These are phyloP conservation scores for Clarias batrachus DNA, from an alignment of 2,113 vertebrate genomes.

Conservation along the genomic window DNA sequence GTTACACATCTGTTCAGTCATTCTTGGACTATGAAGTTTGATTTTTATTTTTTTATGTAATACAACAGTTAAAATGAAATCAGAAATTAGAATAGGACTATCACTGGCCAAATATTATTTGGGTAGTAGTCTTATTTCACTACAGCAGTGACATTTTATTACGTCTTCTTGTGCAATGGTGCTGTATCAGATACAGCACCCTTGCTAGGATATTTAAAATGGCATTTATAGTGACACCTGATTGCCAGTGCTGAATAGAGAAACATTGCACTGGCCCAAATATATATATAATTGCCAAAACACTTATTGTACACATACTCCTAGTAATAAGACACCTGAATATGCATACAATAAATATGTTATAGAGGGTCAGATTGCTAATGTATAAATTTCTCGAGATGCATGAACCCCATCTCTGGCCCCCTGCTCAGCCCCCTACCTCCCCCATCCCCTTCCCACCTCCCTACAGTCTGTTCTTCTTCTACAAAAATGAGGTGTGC, in stretches of 20 bases:
- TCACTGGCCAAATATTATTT: neutral
- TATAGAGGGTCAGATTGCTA: neutral
- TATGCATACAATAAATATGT: neutral
- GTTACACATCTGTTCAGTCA: no score
- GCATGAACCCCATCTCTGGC: neutral
- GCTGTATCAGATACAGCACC: neutral
- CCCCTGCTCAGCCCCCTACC: neutral
- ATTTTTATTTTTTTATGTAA: no score
- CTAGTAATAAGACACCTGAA: neutral
- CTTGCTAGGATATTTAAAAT: neutral
- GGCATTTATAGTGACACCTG: neutral
- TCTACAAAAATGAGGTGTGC: conserved; percentile 52
- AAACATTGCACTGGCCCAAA: neutral
- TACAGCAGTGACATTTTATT: neutral
- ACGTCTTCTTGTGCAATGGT: neutral
- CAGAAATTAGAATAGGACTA: neutral
- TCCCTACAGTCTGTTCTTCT: conserved; percentile 1
- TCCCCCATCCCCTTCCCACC: neutral
- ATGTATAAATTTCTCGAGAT: neutral
- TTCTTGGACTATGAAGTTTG: no score
- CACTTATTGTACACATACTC: neutral
- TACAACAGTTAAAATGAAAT: no score
- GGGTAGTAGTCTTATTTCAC: neutral
- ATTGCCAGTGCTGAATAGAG: neutral
- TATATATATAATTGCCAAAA: neutral